Conservation (phyloP, 1,140 invertebrate genomes). For the Anastatus disparis region DNA sequence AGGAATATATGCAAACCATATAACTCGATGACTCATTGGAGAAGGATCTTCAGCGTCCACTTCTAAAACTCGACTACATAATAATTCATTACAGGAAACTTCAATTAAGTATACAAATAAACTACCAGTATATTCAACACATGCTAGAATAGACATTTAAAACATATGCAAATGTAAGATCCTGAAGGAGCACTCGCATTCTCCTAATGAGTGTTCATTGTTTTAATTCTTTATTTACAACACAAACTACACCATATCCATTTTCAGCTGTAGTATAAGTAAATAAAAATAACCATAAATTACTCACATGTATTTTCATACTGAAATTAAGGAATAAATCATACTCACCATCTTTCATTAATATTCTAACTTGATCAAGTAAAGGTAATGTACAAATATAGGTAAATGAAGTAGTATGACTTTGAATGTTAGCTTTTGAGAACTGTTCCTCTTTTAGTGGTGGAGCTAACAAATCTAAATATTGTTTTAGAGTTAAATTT, state of each 20-base stretch:
- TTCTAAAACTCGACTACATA: slow-evolving; percentile 69
- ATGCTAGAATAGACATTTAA: slow-evolving; percentile 83
- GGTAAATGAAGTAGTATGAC: slow-evolving; percentile 69
- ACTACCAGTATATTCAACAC: slow-evolving; percentile 85
- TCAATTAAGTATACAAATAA: slow-evolving; percentile 85
- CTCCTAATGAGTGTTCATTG: slow-evolving; percentile 86
- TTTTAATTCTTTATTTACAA: slow-evolving; percentile 81
- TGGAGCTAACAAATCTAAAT: slow-evolving; percentile 77
- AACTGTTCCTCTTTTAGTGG: slow-evolving; percentile 71
- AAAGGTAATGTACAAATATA: slow-evolving; percentile 74
- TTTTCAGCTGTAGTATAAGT: slow-evolving; percentile 66
- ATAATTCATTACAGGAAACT: slow-evolving; percentile 69
- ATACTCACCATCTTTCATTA: slow-evolving; percentile 79
- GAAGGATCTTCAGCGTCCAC: slow-evolving; percentile 60
- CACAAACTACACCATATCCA: slow-evolving; percentile 81
- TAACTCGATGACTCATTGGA: slow-evolving; percentile 71
- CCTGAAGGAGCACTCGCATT: slow-evolving; percentile 84
- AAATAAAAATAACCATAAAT: slow-evolving; percentile 3
- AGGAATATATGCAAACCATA: slow-evolving; percentile 94
- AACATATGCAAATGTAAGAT: slow-evolving; percentile 89
- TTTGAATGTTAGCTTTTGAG: slow-evolving; percentile 63
- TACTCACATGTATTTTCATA: too few species aligned
- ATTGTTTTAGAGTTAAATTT: slow-evolving; percentile 70
- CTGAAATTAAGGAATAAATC: too few species aligned
- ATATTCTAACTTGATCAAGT: slow-evolving; percentile 77